Evolutionary conservation across 2,797 vertebrate species (phyloP), one percentile per base, ranked within the genome.

Genomic region (Eulemur mongoz): DNA sequence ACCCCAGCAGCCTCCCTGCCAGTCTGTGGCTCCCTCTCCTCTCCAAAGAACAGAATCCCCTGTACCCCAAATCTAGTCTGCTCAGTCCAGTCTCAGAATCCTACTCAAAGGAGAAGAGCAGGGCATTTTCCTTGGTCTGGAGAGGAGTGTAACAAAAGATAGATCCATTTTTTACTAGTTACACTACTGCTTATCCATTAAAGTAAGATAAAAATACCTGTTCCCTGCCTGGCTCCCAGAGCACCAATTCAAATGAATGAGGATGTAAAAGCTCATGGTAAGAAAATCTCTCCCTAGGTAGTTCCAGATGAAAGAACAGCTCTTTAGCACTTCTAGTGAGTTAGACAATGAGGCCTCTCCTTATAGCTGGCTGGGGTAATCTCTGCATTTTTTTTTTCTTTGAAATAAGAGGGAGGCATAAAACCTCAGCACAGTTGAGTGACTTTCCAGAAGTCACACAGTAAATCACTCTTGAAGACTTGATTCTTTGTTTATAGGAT

Each of bases 171-270:
- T 38, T 91, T 78, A 96, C 96, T 92, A 93, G 96, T 95, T 97
- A 81, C 32, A 79, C 91, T 76, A 90, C 72, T 76, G 97, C 95
- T 97, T 98, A 97, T 96, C 96, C 96, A 97, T 98, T 97, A 98
- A 93, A 97, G 96, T 93, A 94, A 97, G 97, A 98, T 97, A 97
- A 98, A 98, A 98, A 96, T 97, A 98, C 97, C 96, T 97, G 98
- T 92, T 97, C 96, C 89, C 57, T 67, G 95, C 96, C 94, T 54
- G 43, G 91, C 69, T 98, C 98, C 97, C 98, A 95, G 89, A 98
- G 70, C 94, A 5, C 93, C 98, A 96, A 97, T 98, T 98, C 97
- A 96, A 91, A 97, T 98, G 96, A 98, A 98, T 97, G 97, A 98
- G 97, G 92, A 97, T 97, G 91, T 97, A 97, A 98, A 97, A 97